Conservation (phyloP, 1,140 invertebrate genomes). For the Bombus sibiricus region DNA sequence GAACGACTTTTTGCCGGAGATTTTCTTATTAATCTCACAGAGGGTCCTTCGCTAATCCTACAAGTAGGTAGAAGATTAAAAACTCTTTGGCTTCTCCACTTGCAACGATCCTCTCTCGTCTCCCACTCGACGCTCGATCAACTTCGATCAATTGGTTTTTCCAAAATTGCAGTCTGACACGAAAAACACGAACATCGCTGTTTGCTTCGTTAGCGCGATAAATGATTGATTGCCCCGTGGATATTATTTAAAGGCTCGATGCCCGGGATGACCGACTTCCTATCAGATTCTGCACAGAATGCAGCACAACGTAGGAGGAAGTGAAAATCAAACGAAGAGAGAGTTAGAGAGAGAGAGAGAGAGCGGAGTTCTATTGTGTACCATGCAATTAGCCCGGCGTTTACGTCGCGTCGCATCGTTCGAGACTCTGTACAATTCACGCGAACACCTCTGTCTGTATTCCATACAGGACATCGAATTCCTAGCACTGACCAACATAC, state of each 20-base stretch:
- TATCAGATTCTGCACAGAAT: background rate
- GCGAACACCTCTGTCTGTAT: background rate
- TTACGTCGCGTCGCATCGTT: constrained; percentile 27
- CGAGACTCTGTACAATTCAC: constrained; percentile 27
- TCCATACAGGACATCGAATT: background rate
- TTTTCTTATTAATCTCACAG: background rate
- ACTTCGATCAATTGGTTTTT: background rate
- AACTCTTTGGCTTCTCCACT: background rate
- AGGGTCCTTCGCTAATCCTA: background rate
- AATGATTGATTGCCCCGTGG: background rate
- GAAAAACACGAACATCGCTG: background rate
- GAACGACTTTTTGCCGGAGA: background rate
- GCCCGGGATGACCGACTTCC: background rate
- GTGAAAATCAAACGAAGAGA: background rate
- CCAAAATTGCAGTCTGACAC: background rate
- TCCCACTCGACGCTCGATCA: background rate
- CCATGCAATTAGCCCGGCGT: constrained; percentile 35
- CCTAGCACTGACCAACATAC: background rate
- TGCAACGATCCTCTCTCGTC: too few relatives aligned
- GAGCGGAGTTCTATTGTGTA: constrained; percentile 13
- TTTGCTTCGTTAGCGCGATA: constrained; percentile 1
- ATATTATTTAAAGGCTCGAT: constrained; percentile 18
- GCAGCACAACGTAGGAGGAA: background rate
- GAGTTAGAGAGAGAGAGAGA: background rate
- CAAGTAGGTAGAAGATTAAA: background rate